Conservation (phyloP, 2,113 vertebrate species). For the Hemiprocne comata region DNA sequence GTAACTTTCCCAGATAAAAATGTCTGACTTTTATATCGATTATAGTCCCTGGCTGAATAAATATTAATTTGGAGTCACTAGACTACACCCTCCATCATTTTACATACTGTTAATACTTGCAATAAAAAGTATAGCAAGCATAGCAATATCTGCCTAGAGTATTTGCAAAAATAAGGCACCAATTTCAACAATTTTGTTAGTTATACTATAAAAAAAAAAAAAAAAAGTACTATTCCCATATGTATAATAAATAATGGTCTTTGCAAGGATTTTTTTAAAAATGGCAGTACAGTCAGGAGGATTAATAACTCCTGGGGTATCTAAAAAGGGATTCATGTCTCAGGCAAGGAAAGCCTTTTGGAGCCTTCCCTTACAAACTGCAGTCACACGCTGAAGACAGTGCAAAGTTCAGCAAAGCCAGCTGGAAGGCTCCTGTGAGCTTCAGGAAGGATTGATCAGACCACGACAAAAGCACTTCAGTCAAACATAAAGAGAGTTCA, state of each 20-base stretch:
- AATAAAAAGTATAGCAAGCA: neutral
- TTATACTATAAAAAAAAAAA: neutral
- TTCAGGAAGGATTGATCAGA: neutral
- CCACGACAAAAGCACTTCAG: neutral
- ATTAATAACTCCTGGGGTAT: neutral
- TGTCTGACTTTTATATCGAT: neutral
- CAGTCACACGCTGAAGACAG: neutral
- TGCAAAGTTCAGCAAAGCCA: neutral
- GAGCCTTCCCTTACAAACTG: neutral
- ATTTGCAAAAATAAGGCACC: neutral
- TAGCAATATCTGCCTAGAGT: neutral
- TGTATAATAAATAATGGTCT: neutral
- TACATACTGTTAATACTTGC: neutral
- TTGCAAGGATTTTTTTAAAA: neutral
- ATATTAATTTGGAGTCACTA: neutral
- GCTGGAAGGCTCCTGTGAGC: neutral
- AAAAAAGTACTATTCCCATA: neutral
- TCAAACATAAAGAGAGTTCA: conserved; percentile 4
- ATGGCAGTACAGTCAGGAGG: neutral
- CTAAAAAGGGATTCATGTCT: neutral
- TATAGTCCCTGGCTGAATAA: neutral
- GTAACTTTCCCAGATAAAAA: neutral
- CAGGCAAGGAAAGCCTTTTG: neutral
- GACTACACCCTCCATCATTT: neutral
- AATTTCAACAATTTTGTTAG: neutral